These are phyloP conservation scores for Harpagifer antarcticus DNA, from an alignment of 2,797 vertebrate species.

Conservation along the genomic window DNA sequence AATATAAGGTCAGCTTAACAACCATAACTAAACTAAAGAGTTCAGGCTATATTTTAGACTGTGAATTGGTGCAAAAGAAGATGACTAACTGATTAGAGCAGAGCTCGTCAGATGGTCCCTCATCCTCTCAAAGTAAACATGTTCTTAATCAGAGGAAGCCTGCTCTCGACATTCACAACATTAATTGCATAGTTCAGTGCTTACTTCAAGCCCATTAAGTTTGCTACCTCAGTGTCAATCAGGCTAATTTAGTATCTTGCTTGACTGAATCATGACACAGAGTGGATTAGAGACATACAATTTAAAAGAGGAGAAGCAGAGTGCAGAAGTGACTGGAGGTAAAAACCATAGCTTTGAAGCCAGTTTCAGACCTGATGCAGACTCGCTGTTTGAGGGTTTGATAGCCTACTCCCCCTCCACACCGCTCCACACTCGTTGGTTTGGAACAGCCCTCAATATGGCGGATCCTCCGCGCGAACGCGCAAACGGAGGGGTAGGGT, in stretches of 20 bases:
- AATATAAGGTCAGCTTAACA: constrained; percentile 44
- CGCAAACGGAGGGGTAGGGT: too few species aligned
- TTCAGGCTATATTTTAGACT: constrained; percentile 22
- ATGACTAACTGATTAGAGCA: constrained; percentile 48
- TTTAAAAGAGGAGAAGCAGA: constrained; percentile 1
- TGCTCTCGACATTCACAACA: constrained; percentile 40
- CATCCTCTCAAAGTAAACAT: constrained; percentile 52
- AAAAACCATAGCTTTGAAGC: not conserved
- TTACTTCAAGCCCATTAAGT: constrained; percentile 46
- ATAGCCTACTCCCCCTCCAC: too few species aligned
- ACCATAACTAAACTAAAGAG: constrained; percentile 35
- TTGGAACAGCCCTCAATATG: too few species aligned
- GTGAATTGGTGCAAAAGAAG: constrained; percentile 33
- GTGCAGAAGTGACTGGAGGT: not conserved
- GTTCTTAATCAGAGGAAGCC: constrained; percentile 44
- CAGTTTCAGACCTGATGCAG: too few species aligned
- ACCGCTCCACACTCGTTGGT: too few species aligned
- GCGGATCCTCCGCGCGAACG: too few species aligned
- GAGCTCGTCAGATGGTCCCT: constrained; percentile 30
- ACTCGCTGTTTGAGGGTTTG: too few species aligned
- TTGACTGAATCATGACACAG: constrained; percentile 18
- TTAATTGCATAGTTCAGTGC: constrained; percentile 42
- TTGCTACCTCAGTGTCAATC: constrained; percentile 34
- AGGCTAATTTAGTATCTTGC: constrained; percentile 36
- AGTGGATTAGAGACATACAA: constrained; percentile 16